Base-by-base conservation (phyloP, 2,797 vertebrate genomes). In the Neosilurus hyrtlii region DNA sequence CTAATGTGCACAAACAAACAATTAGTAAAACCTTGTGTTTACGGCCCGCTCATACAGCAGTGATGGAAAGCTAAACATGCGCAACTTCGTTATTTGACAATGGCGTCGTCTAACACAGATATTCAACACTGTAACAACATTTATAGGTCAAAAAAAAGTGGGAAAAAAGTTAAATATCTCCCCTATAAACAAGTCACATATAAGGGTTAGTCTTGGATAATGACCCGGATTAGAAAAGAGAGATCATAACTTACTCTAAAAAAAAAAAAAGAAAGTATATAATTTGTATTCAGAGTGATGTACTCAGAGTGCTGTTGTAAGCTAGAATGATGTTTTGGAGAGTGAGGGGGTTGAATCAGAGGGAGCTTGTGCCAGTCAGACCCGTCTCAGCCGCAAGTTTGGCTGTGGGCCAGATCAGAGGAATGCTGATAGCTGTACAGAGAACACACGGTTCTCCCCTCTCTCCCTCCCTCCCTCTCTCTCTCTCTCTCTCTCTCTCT, bases 381-480 rank as follows among this genome's bases (percentile, higher is more conserved):
- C 70, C 87, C 74, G 57, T 82, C 86, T 82, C 83, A 15, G 85
- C 76, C 67, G 56, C 51, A 73, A 16, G 26, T 63, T 14, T 83
- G 86, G 87, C 82, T 77, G 30, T 8, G 61, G 18, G 85, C 88
- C 87, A 88, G 77, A 76, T 67, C 80, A 59, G 67, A 86, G 89
- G 89, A 84, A 89, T 87, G 88, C 75, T 81, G 87, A 86, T 86
- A 87, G 62, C 80, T 56, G 72, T 86, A 77, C 68, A 79, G 77
- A 84, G 77, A 84, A 65, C 81, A 70, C 79, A 74, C 37, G 77
- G 81, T 82, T 61, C 67, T 57, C 71, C 71, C 72, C 65, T 26
- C 83, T 73, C 57, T 61, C 62, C 30, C 82, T 72, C 24, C 62
- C 37, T 79, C 24, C 74, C 73, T 72, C n/a, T 72, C 51, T 71